Base-by-base conservation (phyloP, 2,888 invertebrate genomes). In the Hartigia nigra region DNA sequence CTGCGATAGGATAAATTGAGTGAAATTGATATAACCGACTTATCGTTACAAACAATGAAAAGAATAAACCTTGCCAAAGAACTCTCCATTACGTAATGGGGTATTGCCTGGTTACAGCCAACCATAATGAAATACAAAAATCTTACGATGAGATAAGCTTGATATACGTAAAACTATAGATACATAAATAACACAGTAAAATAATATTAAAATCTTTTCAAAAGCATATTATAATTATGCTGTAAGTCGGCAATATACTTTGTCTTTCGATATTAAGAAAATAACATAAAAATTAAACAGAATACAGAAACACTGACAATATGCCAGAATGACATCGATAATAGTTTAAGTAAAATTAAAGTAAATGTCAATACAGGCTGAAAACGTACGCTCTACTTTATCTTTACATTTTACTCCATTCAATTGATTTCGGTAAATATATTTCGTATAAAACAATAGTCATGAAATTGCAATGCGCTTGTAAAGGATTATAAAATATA, bases 361-460 rank as follows among this genome's bases (percentile, higher is more conserved):
- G 39, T 55, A 55, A 55, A 55, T 55, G 23, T 23, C 23, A 55
- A 55, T 55, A 2, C 55, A 55, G 55, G 23, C 55, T 55, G 23
- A 23, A 55, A 55, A 23, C 9, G 55, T 55, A 55, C 55, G 55
- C 9, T 55, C 55, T 55, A 55, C 55, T 55, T 55, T 55, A 55
- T 55, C 23, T 72, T 72, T 72, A 31, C 31, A 72, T 32, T 72
- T 72, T 12, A 31, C 12, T 31, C 31, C 72, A 72, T 1, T 34
- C 4, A 72, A 72, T 31, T 72, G 72, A 34, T 14, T n/a, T 72
- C 31, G 12, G 72, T 72, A 32, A 72, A 72, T 72, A 72, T 72
- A 72, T 72, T 34, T 34, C 12, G 12, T 12, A 55, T 55, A 23
- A 55, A 55, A 55, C 23, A 55, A 55, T 55, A 55, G 23, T 55